phyloP scores from a whole-genome alignment of 2,888 invertebrate species.

The Ophioninae sp. region DNA sequence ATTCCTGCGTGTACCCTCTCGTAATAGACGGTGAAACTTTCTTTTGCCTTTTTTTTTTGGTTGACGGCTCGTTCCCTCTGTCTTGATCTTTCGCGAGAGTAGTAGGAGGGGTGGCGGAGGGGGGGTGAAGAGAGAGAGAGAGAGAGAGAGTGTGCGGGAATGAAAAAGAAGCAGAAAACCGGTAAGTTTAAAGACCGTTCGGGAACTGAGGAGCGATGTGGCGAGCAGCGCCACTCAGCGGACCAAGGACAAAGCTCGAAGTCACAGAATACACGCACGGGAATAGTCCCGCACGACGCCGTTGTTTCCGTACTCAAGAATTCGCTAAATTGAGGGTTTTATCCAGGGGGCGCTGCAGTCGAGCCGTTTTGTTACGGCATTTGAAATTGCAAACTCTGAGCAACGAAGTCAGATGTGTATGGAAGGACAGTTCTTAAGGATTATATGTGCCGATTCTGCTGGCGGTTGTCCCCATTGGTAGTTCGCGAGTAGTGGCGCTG shows the following conservation, averaged over 20 bases:
- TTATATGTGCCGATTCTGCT: too few relatives aligned
- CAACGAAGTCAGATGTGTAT: too few relatives aligned
- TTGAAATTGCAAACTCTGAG: too few relatives aligned
- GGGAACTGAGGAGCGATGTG: conserved; percentile 35
- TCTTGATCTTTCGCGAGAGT: conserved; percentile 24
- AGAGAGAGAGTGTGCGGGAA: conserved; percentile 33
- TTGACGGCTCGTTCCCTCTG: background rate
- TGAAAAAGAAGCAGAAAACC: conserved; percentile 54
- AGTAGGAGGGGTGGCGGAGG: too few relatives aligned
- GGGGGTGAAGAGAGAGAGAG: conserved; percentile 35
- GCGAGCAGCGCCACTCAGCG: conserved; percentile 43
- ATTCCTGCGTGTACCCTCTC: background rate
- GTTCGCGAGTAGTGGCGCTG: too few relatives aligned
- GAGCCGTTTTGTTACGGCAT: too few relatives aligned
- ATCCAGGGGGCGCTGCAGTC: too few relatives aligned
- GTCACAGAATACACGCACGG: conserved; percentile 21
- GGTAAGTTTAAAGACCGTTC: conserved; percentile 65
- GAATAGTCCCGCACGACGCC: too few relatives aligned
- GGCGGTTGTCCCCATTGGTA: too few relatives aligned
- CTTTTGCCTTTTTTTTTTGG: conserved; percentile 8
- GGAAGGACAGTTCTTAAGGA: too few relatives aligned
- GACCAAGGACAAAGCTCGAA: conserved; percentile 46
- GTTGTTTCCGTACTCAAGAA: too few relatives aligned
- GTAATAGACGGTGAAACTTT: conserved; percentile 26
- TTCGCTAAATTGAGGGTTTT: too few relatives aligned